These are phyloP conservation scores for Graphium colonna DNA, from an alignment of 2,888 invertebrate species.

Conservation along the genomic window DNA sequence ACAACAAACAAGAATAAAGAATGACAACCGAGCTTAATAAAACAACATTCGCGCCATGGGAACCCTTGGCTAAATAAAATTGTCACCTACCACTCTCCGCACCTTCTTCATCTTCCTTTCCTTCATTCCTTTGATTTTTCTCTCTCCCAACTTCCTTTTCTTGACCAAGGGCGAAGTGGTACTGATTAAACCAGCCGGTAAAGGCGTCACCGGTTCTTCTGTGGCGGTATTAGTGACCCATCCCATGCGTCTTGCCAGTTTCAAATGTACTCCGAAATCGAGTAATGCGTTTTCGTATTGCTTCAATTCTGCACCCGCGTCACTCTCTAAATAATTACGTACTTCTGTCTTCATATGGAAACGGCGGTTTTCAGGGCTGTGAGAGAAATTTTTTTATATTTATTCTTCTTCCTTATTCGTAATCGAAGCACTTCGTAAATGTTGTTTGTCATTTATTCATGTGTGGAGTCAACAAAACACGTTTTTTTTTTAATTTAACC, in stretches of 20 bases:
- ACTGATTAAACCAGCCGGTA: constrained; percentile 37
- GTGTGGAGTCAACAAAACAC: too few species aligned
- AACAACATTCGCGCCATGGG: too few species aligned
- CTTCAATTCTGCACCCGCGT: constrained; percentile 36
- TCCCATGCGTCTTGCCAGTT: constrained; percentile 64
- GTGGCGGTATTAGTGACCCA: constrained; percentile 51
- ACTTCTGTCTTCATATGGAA: constrained; percentile 71
- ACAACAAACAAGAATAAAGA: too few species aligned
- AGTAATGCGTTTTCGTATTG: constrained; percentile 50
- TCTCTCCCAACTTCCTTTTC: constrained; percentile 43
- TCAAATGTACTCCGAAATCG: constrained; percentile 70
- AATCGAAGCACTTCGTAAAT: background rate
- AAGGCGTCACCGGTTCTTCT: constrained; percentile 33
- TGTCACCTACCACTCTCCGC: constrained; percentile 10
- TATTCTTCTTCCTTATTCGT: background rate
- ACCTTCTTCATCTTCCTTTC: constrained; percentile 35
- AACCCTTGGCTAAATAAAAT: too few species aligned
- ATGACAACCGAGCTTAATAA: too few species aligned
- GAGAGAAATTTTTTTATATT: constrained; percentile 26
- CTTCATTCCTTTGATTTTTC: constrained; percentile 32
- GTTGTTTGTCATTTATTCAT: too few species aligned
- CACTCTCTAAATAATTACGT: constrained; percentile 52
- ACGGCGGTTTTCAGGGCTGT: constrained; percentile 60
- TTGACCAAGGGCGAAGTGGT: constrained; percentile 49
- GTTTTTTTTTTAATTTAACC: too few species aligned